Evolutionary conservation across 2,888 invertebrate genomes (phyloP), one percentile per base, ranked within the genome.

Genomic region (Hydriomena furcata): DNA sequence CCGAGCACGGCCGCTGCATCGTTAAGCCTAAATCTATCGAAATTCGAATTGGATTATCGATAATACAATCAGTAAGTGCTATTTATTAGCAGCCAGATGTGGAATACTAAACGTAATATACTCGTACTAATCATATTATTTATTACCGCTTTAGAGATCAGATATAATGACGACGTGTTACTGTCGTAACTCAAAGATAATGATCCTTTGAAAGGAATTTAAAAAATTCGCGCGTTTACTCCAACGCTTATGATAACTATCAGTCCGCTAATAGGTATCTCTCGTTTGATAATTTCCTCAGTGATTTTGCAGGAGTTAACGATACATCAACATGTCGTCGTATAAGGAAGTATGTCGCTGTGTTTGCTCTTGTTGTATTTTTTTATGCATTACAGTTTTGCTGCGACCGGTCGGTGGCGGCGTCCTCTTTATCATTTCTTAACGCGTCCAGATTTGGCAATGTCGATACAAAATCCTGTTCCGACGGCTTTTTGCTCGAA

Each of bases 381-480:
- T 59, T 55, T 57, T 55, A 42, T 20, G 17, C 6, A 38, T 56
- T 60, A 63, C 63, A 71, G 68, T 70, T 68, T n/a, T 71, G 68
- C 65, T 65, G 67, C 66, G 68, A 57, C 66, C 61, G 66, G 65
- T 68, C 36, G 67, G 65, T 57, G 70, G 79, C 84, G 84, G 86
- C 82, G 73, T 81, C 79, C 79, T 79, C 85, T 86, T 86, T 87
- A 86, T 85, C 86, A 82, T 84, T 84, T 85, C 81, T 87, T 86
- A 84, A 84, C 86, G 85, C 85, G 82, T 82, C 84, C 89, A 83
- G 87, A 89, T 89, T 87, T 82, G 88, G 87, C 81, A 71, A 80
- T 76, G 82, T 76, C 86, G 86, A 88, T 87, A 84, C 79, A 78
- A 81, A 84, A 89, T 88, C 89, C 89, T 85, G 89, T 87, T 87